phyloP scores from a whole-genome alignment of 2,797 vertebrate genomes.

The Coregonus sp. region DNA sequence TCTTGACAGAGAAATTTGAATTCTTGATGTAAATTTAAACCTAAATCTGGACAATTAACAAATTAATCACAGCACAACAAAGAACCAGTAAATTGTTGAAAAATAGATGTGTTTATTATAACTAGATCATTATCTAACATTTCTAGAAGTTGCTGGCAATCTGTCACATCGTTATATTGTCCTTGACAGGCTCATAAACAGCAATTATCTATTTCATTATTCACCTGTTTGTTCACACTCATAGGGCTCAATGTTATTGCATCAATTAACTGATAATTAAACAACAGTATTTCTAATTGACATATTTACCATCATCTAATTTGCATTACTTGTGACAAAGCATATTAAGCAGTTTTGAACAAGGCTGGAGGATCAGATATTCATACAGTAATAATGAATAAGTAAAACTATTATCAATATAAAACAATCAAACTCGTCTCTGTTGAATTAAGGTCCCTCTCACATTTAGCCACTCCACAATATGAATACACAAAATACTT shows the following conservation, averaged over 20 bases:
- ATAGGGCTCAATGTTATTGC: constrained; percentile 72
- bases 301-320: constrained; percentile 66
- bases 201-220: constrained; percentile 77
- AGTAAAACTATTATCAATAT: constrained; percentile 12
- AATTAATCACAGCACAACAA: constrained; percentile 2
- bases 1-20: not conserved
- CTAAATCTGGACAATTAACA: not conserved
- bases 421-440: constrained; percentile 37
- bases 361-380: constrained; percentile 25
- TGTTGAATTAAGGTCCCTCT: constrained; percentile 40
- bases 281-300: constrained; percentile 77
- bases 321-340: constrained; percentile 65
- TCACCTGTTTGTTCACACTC: constrained; percentile 74
- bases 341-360: constrained; percentile 28
- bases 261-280: constrained; percentile 79
- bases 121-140: constrained; percentile 57
- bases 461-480: constrained; percentile 44
- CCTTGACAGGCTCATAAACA: constrained; percentile 75
- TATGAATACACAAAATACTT: constrained; percentile 10
- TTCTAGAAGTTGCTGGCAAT: constrained; percentile 62
- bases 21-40: not conserved
- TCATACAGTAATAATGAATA: constrained; percentile 4
- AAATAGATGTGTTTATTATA: constrained; percentile 55
- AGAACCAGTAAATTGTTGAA: constrained; percentile 14
- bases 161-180: constrained; percentile 67